These are phyloP conservation scores for Craseonycteris thonglongyai DNA, from an alignment of 2,113 vertebrate genomes.

Conservation along the genomic window DNA sequence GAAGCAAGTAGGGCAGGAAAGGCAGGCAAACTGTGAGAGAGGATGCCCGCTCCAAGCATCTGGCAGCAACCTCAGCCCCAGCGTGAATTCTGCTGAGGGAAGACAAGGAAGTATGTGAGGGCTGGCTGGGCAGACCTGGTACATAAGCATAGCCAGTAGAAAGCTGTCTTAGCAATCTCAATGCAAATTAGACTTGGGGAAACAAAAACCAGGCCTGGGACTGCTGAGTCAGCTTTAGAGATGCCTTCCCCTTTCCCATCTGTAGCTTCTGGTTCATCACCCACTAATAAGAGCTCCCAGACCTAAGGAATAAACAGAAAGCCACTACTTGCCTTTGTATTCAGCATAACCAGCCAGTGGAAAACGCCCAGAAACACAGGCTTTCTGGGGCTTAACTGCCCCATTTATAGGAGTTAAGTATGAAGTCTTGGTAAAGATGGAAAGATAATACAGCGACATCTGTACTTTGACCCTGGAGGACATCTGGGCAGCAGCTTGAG, in stretches of 20 bases:
- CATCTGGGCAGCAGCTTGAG: neutral
- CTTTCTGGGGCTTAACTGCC: neutral
- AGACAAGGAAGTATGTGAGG: neutral
- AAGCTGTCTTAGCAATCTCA: neutral
- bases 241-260: neutral
- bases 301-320: slow-evolving; percentile 2
- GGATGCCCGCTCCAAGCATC: neutral
- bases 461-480: neutral
- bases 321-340: neutral
- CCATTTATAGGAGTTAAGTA: neutral
- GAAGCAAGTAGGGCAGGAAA: neutral
- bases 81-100: neutral
- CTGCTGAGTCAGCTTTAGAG: slow-evolving; percentile 5
- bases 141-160: neutral
- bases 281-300: neutral
- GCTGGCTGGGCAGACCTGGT: fast-evolving
- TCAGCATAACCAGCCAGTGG: neutral
- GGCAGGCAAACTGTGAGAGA: neutral
- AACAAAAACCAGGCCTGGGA: neutral
- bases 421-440: neutral
- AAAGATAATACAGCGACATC: neutral
- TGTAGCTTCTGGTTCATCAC: slow-evolving; percentile 37
- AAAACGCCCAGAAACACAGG: neutral
- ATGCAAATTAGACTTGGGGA: slow-evolving; percentile 25
- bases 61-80: neutral